Percentiles rank a stretch among this genome's conserved stretches.
These are phyloP conservation scores for Nymphalis polychloros DNA, from an alignment of 2,888 invertebrate genomes.

Conservation along the genomic window DNA sequence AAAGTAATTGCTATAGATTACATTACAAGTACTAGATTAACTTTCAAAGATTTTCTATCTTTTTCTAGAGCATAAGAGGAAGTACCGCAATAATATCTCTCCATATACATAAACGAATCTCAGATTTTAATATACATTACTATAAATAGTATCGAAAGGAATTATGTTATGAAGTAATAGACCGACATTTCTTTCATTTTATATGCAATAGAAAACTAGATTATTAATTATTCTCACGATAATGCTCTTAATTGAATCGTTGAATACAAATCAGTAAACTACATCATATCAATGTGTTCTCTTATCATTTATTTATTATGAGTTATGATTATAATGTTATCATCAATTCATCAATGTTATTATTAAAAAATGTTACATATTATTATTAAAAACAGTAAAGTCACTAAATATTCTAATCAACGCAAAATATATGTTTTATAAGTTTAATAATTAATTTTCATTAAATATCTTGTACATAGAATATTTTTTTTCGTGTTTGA, in stretches of 20 bases:
- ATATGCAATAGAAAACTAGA: constrained; percentile 20
- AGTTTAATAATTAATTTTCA: too few species aligned
- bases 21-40: not conserved
- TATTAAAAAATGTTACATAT: too few species aligned
- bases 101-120: constrained; percentile 33
- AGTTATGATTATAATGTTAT: too few species aligned
- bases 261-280: not conserved
- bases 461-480: too few species aligned
- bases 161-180: constrained; percentile 21
- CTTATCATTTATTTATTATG: too few species aligned
- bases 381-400: too few species aligned
- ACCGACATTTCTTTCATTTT: constrained; percentile 29
- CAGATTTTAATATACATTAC: constrained; percentile 33
- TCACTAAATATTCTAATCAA: too few species aligned
- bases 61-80: constrained; percentile 30
- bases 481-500: too few species aligned
- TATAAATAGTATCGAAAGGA: constrained; percentile 32
- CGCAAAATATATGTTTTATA: too few species aligned
- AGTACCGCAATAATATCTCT: constrained; percentile 27
- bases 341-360: too few species aligned
- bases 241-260: constrained; percentile 11
- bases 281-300: not conserved
- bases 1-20: not conserved
- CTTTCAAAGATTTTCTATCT: constrained; percentile 18
- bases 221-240: constrained; percentile 29